Evolutionary conservation across 2,113 vertebrate species (phyloP).

Genomic region (Neogobius melanostomus): DNA sequence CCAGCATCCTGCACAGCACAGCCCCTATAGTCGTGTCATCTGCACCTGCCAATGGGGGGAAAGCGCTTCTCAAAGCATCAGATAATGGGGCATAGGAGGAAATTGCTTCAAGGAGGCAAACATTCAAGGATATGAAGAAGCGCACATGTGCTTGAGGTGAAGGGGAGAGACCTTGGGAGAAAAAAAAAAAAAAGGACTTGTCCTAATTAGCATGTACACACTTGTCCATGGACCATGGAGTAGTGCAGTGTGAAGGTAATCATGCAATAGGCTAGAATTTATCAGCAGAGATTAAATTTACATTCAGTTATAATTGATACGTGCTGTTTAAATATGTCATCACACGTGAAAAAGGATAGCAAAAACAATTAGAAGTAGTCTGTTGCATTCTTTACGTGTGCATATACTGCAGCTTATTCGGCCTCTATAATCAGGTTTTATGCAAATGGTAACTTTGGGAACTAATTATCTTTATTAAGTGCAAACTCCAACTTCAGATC

Average conservation of each 20-base stretch:
- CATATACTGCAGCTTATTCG: neutral
- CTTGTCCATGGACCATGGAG: conserved; percentile 16
- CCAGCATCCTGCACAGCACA: conserved; percentile 51
- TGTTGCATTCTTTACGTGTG: neutral
- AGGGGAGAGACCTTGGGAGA: conserved; percentile 62
- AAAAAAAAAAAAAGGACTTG: neutral
- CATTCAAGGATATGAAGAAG: conserved; percentile 65
- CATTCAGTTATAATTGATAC: conserved; percentile 24
- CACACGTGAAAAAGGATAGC: conserved; percentile 45
- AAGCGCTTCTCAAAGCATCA: conserved; percentile 65
- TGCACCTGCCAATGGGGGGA: conserved; percentile 65
- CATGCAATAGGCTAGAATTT: conserved; percentile 43
- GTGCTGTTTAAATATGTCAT: neutral
- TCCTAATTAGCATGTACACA: conserved; percentile 61
- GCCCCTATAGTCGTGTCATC: conserved; percentile 62
- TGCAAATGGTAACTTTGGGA: neutral
- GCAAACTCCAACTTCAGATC: neutral
- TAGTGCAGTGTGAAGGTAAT: conserved; percentile 23
- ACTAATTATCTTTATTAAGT: neutral
- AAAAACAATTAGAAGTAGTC: neutral
- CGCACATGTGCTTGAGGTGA: conserved; percentile 60
- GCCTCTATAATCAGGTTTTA: neutral
- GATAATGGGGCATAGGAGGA: conserved; percentile 69
- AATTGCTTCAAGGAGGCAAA: conserved; percentile 73
- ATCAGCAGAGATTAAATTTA: conserved; percentile 64